Evolutionary conservation across 2,113 vertebrate species (phyloP), one percentile per base, ranked within the genome.

Genomic region (Phaetusa simplex): DNA sequence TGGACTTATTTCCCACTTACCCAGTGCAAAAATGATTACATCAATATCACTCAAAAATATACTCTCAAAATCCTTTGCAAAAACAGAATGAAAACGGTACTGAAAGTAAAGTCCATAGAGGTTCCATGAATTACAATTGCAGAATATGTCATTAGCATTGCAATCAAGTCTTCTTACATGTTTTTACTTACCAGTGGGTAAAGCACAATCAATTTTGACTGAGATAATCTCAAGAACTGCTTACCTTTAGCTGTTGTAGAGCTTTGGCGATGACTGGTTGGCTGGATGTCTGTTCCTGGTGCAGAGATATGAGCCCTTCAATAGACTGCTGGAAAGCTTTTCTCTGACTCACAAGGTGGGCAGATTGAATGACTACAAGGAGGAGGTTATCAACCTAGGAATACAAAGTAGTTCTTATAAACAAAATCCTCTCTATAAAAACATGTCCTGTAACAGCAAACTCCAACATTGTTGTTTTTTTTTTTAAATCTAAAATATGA

Each of bases 221-320:
- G 17, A 50, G 1, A 22, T 27, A 61, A 64, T 32, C 10, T 67
- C 18, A 2, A 58, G 36, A 30, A 32, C 1, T 15, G 9, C 23
- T 6, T 97, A 99, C 99, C 99, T 99, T 99, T 12, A 99, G 98
- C 96, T 99, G 99, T 70, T 99, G 99, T n/a, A 99, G 96, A 81
- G 99, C 99, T 52, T 97, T 98, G 34, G 99, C 99, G 1, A 99
- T 99, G 82, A 99, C 97, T 8, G 99, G 99, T 94, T 99, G 99
- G 82, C 99, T 99, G 30, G 99, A 99, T 13, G 99, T 99, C 97
- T 99, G 99, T 65, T 99, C 99, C 36, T 99, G 98, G 82, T 96
- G 98, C 11, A 99, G 98, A 34, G 98, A 98, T 62, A 99, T 85
- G 24, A 99, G 98, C 17, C 99, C 99, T 96, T 99, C 99, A 87